Evolutionary conservation across 2,797 vertebrate genomes (phyloP), one percentile per base, ranked within the genome.

Genomic region (Fistularia commersonii): DNA sequence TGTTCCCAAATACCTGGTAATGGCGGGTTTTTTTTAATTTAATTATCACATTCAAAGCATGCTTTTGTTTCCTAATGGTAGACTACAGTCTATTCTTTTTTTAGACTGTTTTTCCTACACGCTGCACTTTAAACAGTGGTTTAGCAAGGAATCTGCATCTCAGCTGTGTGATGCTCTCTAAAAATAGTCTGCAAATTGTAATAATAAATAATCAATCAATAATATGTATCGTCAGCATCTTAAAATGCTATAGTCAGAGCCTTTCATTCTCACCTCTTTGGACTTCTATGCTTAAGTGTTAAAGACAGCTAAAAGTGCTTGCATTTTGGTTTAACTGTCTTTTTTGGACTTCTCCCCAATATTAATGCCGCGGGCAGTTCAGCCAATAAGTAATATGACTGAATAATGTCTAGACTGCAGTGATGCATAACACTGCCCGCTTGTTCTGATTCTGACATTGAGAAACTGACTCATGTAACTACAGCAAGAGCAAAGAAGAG

Each of bases 371-470:
- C 64, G 66, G 71, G 67, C 57, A 64, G 41, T 52, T 71, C 14
- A 41, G 48, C 48, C 34, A 43, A 10, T 32, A 49, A 55, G 66
- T 71, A 60, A 68, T 67, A 41, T 57, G 65, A 74, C 2, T 23
- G 23, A 23, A 52, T 70, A 51, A 67, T 70, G 82, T 83, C 80
- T 77, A 77, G 79, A 80, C 77, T 54, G 53, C 53, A 48, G 32
- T 72, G 70, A 83, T 77, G 48, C 45, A 63, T 52, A 77, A 85
- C 81, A 87, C 71, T 76, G 62, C 58, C 67, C 40, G 39, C 70
- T 81, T 86, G 80, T 85, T 81, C 64, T 48, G 51, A 57, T 54
- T 63, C 40, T 23, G 23, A 23, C 23, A 23, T 23, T 59, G 32
- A 56, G 48, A 59, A 71, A 55, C 35, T 12, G 64, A 67, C 45